Percentiles rank a stretch among this genome's conserved stretches.
phyloP scores from a whole-genome alignment of 1,140 invertebrate genomes.

The Zaprionus ghesquierei region DNA sequence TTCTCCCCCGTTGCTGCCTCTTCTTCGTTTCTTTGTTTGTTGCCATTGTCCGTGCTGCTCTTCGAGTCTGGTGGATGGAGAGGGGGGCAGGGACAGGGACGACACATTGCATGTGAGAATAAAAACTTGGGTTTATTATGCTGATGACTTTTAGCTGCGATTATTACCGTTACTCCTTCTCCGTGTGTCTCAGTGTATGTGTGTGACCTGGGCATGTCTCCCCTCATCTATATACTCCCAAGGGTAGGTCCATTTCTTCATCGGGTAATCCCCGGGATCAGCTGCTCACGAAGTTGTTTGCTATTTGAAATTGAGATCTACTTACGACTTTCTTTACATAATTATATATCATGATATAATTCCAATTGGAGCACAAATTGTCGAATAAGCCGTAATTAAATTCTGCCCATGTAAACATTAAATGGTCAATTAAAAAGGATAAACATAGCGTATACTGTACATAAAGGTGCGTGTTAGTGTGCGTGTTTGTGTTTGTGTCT shows the following conservation, averaged over 20 bases:
- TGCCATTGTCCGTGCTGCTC: conserved; percentile 45
- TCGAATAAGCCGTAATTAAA: conserved; percentile 4
- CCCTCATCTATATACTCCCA: conserved; percentile 6
- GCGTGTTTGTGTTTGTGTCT: not conserved
- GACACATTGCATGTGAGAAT: conserved; percentile 56
- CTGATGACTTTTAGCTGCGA: conserved; percentile 77
- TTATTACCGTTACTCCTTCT: conserved; percentile 66
- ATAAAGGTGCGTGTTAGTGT: not conserved
- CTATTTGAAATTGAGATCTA: not conserved
- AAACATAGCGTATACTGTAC: not conserved
- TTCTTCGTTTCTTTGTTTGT: not conserved
- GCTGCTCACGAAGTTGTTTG: not conserved
- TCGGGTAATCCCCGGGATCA: conserved; percentile 6
- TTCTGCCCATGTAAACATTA: conserved; percentile 6
- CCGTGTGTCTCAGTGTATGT: too few relatives aligned
- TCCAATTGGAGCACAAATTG: not conserved
- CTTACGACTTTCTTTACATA: not conserved
- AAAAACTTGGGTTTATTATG: conserved; percentile 77
- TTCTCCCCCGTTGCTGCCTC: conserved; percentile 17
- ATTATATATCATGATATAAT: not conserved
- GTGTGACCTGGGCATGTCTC: conserved; percentile 50
- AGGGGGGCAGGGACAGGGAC: too few relatives aligned
- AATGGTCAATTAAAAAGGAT: conserved; percentile 17
- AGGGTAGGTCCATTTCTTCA: conserved; percentile 14
- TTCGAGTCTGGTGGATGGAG: too few relatives aligned